Evolutionary conservation across 2,113 vertebrate species (phyloP), one percentile per base, ranked within the genome.

Genomic region (Prunella himalayana): DNA sequence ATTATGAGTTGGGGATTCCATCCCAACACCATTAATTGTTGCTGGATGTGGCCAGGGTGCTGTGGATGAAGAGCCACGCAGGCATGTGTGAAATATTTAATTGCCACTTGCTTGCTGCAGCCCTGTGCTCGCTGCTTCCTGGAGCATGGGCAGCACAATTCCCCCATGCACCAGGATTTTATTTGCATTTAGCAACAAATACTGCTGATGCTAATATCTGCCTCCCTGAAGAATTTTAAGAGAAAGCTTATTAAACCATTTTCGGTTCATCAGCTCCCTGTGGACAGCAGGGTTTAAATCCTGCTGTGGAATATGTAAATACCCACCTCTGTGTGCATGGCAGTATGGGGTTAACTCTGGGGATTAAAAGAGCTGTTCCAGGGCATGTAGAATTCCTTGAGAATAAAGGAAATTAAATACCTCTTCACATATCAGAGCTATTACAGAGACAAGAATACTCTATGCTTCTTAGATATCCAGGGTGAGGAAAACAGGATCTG

Each of bases 141-240:
- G 61, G 39, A 95, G 90, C 81, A 35, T 17, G 84, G 92, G 92
- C 82, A 79, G 86, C 80, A 15, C 78, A 95, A 73, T 93, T 97
- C 83, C 92, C 93, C 11, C 27, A 19, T 60, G 86, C 47, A 31
- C 42, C 94, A 47, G 77, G 89, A 80, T 89, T 97, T 95, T 93
- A 81, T 97, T 97, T 96, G 88, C 91, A 83, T 97, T 97, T 94
- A 89, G 85, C 85, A 97, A 82, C 90, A 91, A 76, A 95, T 79
- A 97, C 63, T 89, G 75, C 81, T 96, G 92, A 97, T 95, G 90
- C n/a, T 95, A 93, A 91, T 91, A 96, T 92, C 87, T 68, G 45
- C 53, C 82, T 95, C 91, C 65, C 88, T 37, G 17, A 93, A 95
- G 95, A 82, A 79, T 80, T 73, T 76, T 28, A 73, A 97, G 88